Evolutionary conservation across 2,113 vertebrate genomes (phyloP).

Genomic region (Urocynchramus pylzowi): DNA sequence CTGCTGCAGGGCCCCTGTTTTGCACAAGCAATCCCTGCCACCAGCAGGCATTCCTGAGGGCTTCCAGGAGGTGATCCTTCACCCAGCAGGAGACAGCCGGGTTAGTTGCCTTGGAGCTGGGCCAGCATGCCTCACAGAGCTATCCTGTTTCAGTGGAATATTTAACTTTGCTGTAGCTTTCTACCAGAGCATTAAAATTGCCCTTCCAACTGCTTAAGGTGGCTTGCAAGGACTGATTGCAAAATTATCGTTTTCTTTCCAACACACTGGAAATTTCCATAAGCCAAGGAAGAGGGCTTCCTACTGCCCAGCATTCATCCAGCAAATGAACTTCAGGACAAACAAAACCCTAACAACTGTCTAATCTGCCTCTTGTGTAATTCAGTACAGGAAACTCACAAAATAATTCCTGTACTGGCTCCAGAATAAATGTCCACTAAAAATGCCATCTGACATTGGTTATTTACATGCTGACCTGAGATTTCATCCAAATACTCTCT

Average conservation of each 20-base stretch:
- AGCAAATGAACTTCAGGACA: not conserved
- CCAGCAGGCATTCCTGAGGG: not conserved
- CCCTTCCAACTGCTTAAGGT: not conserved
- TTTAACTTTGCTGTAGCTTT: not conserved
- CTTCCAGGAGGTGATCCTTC: slow-evolving; percentile 24
- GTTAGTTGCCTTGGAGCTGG: not conserved
- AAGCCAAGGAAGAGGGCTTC: not conserved
- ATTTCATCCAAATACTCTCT: not conserved
- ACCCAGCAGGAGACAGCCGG: not conserved
- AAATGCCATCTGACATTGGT: not conserved
- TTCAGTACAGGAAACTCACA: slow-evolving; percentile 4
- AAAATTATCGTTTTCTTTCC: not conserved
- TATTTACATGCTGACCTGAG: slow-evolving; percentile 1
- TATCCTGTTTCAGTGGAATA: slow-evolving; percentile 18
- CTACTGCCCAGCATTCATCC: not conserved
- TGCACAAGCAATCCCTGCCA: not conserved
- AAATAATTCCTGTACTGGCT: not conserved
- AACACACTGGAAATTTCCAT: not conserved
- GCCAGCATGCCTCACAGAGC: not conserved
- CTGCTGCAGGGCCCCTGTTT: not conserved
- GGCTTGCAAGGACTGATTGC: not conserved
- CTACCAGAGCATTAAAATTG: not conserved
- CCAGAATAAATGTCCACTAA: slow-evolving; percentile 3
- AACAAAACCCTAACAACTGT: not conserved
- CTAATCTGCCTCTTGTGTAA: not conserved